Percentiles rank a stretch among this genome's conserved stretches.
These are phyloP conservation scores for Abscondita cerata DNA, from an alignment of 2,888 invertebrate species.

Conservation along the genomic window DNA sequence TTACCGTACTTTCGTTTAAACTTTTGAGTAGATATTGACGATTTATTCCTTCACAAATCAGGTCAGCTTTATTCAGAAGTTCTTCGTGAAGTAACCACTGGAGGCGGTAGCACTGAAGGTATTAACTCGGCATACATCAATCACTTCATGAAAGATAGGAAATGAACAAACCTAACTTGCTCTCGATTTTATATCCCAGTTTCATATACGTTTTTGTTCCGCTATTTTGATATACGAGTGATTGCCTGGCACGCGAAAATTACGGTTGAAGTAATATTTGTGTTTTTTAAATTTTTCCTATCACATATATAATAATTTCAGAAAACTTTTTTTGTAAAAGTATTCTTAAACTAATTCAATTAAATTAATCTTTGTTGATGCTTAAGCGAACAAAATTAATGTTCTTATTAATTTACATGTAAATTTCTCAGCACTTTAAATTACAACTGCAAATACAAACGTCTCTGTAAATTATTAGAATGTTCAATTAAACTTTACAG, in stretches of 20 bases:
- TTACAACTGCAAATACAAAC: too few relatives aligned
- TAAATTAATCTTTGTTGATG: too few relatives aligned
- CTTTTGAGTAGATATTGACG: background rate
- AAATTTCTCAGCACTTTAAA: too few relatives aligned
- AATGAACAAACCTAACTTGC: slow-evolving; percentile 58
- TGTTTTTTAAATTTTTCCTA: too few relatives aligned
- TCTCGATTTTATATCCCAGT: slow-evolving; percentile 52
- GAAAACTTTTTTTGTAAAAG: too few relatives aligned
- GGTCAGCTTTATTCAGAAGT: slow-evolving; percentile 26
- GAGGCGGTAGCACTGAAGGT: slow-evolving; percentile 20
- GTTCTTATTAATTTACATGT: too few relatives aligned
- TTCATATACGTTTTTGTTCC: slow-evolving; percentile 43
- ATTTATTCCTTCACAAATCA: slow-evolving; percentile 23
- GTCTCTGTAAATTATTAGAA: too few relatives aligned
- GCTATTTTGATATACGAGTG: slow-evolving; percentile 40
- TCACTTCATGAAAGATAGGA: slow-evolving; percentile 59
- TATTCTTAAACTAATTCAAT: too few relatives aligned
- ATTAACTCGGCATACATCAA: slow-evolving; percentile 54
- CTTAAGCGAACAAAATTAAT: too few relatives aligned
- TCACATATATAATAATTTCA: too few relatives aligned
- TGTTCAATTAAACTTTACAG: too few relatives aligned
- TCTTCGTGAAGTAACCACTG: slow-evolving; percentile 23
- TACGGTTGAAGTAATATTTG: slow-evolving; percentile 26
- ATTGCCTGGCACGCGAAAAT: slow-evolving; percentile 42
- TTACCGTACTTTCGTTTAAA: slow-evolving; percentile 6